Conservation (phyloP, 2,797 vertebrate genomes). For the Pseudotriccus pelzelni region DNA sequence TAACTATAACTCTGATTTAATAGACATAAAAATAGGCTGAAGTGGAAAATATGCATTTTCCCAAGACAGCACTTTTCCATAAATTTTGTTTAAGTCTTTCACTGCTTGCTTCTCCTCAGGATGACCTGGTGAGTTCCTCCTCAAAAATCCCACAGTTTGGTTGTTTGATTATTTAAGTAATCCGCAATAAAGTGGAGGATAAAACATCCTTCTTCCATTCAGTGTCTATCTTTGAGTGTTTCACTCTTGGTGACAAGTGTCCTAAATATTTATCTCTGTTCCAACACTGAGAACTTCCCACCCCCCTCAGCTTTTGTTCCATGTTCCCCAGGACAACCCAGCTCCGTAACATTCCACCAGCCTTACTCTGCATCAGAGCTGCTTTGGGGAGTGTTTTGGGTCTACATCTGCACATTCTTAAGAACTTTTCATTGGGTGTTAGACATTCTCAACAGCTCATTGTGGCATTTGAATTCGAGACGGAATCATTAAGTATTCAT, state of each 20-base stretch:
- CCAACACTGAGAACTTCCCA: background rate
- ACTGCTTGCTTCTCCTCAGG: background rate
- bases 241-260: background rate
- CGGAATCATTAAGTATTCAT: background rate
- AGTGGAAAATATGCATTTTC: background rate
- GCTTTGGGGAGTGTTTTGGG: background rate
- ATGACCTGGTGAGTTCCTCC: background rate
- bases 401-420: background rate
- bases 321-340: background rate
- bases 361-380: background rate
- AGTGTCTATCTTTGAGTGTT: background rate
- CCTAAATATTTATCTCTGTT: background rate
- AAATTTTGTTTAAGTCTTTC: background rate
- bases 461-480: background rate
- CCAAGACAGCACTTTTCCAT: background rate
- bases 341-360: background rate
- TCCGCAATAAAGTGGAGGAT: background rate
- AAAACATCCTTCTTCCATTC: background rate
- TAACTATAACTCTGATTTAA: background rate
- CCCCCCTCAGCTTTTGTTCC: background rate
- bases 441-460: background rate
- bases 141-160: background rate
- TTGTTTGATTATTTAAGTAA: background rate
- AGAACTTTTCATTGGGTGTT: background rate
- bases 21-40: background rate